Evolutionary conservation across 2,888 invertebrate genomes (phyloP).

Genomic region (Euzetes globulus): DNA sequence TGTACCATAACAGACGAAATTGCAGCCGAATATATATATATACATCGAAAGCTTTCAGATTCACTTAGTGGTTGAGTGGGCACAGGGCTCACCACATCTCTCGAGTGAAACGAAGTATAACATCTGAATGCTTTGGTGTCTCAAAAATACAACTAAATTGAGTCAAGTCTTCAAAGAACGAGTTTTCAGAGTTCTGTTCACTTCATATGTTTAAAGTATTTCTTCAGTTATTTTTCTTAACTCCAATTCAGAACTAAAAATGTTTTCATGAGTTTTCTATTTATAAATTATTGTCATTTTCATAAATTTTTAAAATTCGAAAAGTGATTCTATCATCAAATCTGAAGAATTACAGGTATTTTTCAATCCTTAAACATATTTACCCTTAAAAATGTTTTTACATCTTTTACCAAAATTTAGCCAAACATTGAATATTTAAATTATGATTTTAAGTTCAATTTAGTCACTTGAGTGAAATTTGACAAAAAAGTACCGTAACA

Average conservation of each 20-base stretch:
- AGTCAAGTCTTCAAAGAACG: conserved; percentile 13
- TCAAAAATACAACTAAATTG: background rate
- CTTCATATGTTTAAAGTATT: background rate
- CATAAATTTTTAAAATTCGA: too few relatives aligned
- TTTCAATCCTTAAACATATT: too few relatives aligned
- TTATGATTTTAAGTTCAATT: too few relatives aligned
- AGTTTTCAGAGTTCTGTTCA: background rate
- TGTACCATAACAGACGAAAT: background rate
- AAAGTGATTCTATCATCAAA: background rate
- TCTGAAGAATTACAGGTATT: background rate
- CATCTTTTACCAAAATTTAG: too few relatives aligned
- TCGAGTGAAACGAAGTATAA: conserved; percentile 16
- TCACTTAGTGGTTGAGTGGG: background rate
- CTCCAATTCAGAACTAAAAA: background rate
- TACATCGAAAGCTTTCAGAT: background rate
- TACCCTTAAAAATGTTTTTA: too few relatives aligned
- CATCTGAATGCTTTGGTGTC: background rate
- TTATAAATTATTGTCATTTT: background rate
- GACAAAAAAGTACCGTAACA: too few relatives aligned
- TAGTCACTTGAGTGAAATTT: too few relatives aligned
- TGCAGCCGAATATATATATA: background rate
- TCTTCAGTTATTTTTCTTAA: background rate
- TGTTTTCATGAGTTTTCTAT: background rate
- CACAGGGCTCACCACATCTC: conserved; percentile 14
- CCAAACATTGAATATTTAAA: too few relatives aligned